Evolutionary conservation across 2,888 invertebrate species (phyloP), one percentile per base, ranked within the genome.

Genomic region (Drosophila niveifrons): DNA sequence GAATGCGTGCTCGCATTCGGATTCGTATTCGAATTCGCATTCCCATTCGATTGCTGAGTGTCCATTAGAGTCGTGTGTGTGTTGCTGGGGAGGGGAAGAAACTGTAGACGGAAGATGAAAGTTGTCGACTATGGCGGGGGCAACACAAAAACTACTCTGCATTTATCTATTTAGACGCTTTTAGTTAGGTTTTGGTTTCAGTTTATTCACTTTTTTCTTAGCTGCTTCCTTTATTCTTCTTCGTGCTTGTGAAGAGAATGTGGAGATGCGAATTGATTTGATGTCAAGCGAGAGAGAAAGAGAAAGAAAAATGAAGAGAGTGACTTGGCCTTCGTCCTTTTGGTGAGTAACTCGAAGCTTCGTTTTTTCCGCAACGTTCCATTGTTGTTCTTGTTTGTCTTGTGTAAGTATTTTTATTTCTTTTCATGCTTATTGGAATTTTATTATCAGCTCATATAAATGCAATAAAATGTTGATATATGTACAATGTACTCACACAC

Each of bases 371-470:
- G 62, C 56, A 53, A 50, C 39, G 44, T 57, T 55, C 34, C 66
- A 62, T 53, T 75, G 65, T 72, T 68, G 63, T 65, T 62, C 31
- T 68, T 81, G 75, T 73, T 77, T 76, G 70, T 83, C 69, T 77
- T 81, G 71, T 61, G 66, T 50, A 66, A 84, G 88, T 82, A 84
- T 87, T 83, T 83, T 84, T 82, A 88, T 84, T 66, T 85, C 78
- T 47, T 78, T 85, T 73, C 80, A 73, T 85, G 84, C 82, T 82
- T 84, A 88, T 84, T 88, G 86, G 85, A 85, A 85, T 84, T 84
- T 85, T 85, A 85, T 88, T 85, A 88, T 85, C 88, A 72, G 80
- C 88, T 85, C 88, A 88, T 88, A 84, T 88, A 85, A 85, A 85
- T 73, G 88, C 85, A 66, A 85, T 84, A 87, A 87, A 84, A 84